Evolutionary conservation across 53 echinoderm and acorn worm species (phyloP).

Genomic region (Mesocentrotus franciscanus): DNA sequence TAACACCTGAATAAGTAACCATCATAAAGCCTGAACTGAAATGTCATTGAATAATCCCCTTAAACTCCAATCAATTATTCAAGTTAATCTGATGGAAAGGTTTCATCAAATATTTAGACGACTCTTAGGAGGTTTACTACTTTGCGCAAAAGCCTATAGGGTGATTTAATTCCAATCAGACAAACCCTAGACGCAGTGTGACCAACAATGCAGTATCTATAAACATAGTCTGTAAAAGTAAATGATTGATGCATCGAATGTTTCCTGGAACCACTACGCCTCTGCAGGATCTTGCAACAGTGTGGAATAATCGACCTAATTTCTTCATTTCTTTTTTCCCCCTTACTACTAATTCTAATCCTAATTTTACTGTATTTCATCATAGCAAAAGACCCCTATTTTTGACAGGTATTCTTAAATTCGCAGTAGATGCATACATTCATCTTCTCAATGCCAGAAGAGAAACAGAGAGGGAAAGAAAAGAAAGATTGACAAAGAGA

Average conservation of each 20-base stretch:
- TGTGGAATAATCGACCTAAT: neutral
- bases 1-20: neutral
- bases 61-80: conserved; percentile 31
- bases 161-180: neutral
- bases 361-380: neutral
- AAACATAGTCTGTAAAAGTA: neutral
- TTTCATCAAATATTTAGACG: conserved; percentile 23
- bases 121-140: conserved; percentile 15
- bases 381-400: neutral
- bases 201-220: neutral
- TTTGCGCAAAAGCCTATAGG: neutral
- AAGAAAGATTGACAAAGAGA: neutral
- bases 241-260: neutral
- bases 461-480: neutral
- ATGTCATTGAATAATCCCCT: neutral
- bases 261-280: neutral
- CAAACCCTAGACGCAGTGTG: neutral
- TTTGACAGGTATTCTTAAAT: neutral
- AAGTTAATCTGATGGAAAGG: conserved; percentile 4
- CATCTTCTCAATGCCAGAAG: neutral
- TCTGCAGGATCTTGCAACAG: neutral
- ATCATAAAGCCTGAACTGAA: neutral
- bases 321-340: neutral
- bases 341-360: neutral
- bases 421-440: neutral